Percentiles rank a stretch among this genome's conserved stretches.
Conservation (phyloP, 2,888 invertebrate genomes). For the Carcina quercana region DNA sequence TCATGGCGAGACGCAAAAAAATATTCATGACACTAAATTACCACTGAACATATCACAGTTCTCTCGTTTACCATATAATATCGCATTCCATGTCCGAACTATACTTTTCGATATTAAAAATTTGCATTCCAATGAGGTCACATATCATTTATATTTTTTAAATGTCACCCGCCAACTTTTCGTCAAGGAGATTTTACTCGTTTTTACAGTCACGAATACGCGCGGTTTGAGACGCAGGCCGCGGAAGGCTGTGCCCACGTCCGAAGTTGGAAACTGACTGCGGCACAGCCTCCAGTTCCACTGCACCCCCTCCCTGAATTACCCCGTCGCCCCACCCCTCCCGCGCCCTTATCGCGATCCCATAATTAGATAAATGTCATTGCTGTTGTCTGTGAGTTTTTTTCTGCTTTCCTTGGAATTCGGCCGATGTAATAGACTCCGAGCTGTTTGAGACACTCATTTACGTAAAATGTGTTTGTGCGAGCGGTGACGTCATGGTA, state of each 20-base stretch:
- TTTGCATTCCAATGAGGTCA: slow-evolving; percentile 1
- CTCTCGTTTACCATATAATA: slow-evolving; percentile 5
- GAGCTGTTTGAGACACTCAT: slow-evolving; percentile 23
- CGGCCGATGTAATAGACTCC: slow-evolving; percentile 38
- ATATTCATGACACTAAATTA: slow-evolving; percentile 23
- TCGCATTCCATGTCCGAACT: slow-evolving; percentile 9
- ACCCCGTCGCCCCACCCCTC: slow-evolving; percentile 30
- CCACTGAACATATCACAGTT: slow-evolving; percentile 7
- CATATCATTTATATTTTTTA: slow-evolving; percentile 1
- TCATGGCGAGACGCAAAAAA: slow-evolving; percentile 30
- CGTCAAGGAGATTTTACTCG: not conserved
- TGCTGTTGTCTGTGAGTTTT: slow-evolving; percentile 53
- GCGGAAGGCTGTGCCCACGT: slow-evolving; percentile 19
- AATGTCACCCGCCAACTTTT: slow-evolving; percentile 1
- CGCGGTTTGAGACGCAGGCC: not conserved
- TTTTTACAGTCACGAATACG: not conserved
- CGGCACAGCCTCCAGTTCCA: slow-evolving; percentile 40
- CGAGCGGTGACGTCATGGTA: not conserved
- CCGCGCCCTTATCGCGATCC: slow-evolving; percentile 57
- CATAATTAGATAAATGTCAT: slow-evolving; percentile 73
- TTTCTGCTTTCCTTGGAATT: slow-evolving; percentile 37
- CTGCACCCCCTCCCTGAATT: slow-evolving; percentile 25
- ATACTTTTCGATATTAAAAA: not conserved
- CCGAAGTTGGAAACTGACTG: slow-evolving; percentile 38
- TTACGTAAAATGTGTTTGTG: slow-evolving; percentile 17